Evolutionary conservation across 2,113 vertebrate genomes (phyloP).

Genomic region (Herpetotheres cachinnans): DNA sequence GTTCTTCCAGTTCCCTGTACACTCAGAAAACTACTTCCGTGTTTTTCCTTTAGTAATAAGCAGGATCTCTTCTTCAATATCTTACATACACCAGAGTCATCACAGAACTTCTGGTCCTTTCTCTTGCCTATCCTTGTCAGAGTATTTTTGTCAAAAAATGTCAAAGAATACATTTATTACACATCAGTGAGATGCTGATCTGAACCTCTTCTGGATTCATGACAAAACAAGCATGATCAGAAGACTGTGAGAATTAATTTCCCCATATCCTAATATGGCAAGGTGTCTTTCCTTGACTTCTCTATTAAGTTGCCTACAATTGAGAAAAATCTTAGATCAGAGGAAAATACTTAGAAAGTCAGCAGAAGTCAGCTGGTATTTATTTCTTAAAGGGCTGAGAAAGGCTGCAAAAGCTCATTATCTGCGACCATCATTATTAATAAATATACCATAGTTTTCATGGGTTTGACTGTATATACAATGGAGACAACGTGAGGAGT

Average conservation of each 20-base stretch:
- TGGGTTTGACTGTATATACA: not conserved
- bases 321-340: not conserved
- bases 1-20: not conserved
- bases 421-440: not conserved
- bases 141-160: not conserved
- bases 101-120: not conserved
- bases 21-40: not conserved
- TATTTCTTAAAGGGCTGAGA: not conserved
- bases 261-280: not conserved
- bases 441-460: not conserved
- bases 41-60: not conserved
- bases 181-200: not conserved
- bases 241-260: not conserved
- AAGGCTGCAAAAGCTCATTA: not conserved
- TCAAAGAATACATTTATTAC: not conserved
- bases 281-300: not conserved
- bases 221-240: not conserved
- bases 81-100: not conserved
- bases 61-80: not conserved
- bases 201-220: not conserved
- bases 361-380: not conserved
- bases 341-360: not conserved
- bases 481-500: not conserved
- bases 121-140: not conserved
- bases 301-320: not conserved